Conservation (phyloP, 2,113 vertebrate genomes). For the Camelus bactrianus region DNA sequence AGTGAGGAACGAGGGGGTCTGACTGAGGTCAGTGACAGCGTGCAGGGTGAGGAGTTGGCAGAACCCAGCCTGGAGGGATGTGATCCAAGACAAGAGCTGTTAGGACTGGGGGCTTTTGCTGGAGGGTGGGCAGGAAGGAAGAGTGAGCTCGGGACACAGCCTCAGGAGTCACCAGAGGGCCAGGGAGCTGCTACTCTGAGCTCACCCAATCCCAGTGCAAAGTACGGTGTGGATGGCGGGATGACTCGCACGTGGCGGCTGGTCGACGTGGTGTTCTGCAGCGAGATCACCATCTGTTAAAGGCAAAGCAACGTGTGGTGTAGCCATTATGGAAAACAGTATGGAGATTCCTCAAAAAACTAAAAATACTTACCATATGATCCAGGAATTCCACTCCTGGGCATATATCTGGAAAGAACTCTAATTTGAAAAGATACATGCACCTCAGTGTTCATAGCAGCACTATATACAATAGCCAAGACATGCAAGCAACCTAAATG, state of each 20-base stretch:
- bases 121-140: accelerated
- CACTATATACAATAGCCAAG: no score
- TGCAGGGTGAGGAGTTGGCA: neutral
- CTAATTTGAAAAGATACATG: no score
- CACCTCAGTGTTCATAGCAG: no score
- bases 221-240: slow-evolving; percentile 92
- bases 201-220: slow-evolving; percentile 94
- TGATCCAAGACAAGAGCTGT: accelerated
- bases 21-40: no score
- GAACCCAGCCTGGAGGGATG: neutral
- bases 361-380: no score
- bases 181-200: accelerated
- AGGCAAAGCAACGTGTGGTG: accelerated
- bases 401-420: no score
- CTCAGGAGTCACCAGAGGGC: accelerated
- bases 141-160: neutral
- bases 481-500: no score
- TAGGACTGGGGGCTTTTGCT: neutral
- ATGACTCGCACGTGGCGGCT: slow-evolving; percentile 91
- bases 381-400: no score
- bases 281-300: slow-evolving; percentile 90
- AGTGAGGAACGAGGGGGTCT: neutral
- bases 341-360: no score
- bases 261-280: slow-evolving; percentile 92
- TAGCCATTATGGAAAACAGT: no score